phyloP scores from a whole-genome alignment of 2,113 vertebrate genomes.

The Tenebrosternarchus preto region DNA sequence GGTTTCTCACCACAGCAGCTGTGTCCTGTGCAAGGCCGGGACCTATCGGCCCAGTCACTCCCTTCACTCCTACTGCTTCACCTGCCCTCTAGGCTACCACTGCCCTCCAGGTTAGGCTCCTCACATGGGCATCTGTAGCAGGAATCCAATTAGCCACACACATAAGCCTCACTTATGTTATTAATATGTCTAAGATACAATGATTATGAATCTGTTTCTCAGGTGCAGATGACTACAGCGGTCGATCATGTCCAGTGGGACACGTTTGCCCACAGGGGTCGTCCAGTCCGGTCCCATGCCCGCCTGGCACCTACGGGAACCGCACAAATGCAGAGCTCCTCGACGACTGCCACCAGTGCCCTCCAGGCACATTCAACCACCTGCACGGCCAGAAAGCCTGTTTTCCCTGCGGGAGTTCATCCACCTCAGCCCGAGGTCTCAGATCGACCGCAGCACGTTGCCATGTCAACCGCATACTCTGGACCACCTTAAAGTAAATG shows the following conservation, averaged over 20 bases:
- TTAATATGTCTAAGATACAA: neutral
- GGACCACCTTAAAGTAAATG: neutral
- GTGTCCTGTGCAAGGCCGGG: conserved; percentile 78
- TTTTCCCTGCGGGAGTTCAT: conserved; percentile 87
- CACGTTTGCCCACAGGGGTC: conserved; percentile 79
- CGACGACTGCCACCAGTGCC: conserved; percentile 81
- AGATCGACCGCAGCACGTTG: neutral
- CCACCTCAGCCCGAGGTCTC: conserved; percentile 80
- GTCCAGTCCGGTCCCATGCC: conserved; percentile 76
- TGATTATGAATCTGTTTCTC: neutral
- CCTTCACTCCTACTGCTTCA: conserved; percentile 70
- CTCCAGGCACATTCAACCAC: conserved; percentile 82
- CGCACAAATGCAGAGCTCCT: conserved; percentile 58
- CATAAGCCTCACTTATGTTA: too few species aligned
- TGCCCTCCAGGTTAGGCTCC: conserved; percentile 77
- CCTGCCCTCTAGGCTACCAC: conserved; percentile 84
- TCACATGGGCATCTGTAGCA: neutral
- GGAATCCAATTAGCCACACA: neutral
- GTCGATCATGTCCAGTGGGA: conserved; percentile 78
- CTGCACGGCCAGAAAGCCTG: conserved; percentile 81
- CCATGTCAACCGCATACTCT: neutral
- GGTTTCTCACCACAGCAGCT: conserved; percentile 77
- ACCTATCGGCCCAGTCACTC: conserved; percentile 71
- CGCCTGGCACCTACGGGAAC: conserved; percentile 79
- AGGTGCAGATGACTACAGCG: conserved; percentile 78